Evolutionary conservation across 2,113 vertebrate species (phyloP), one percentile per base, ranked within the genome.

Genomic region (Mustela nigripes): DNA sequence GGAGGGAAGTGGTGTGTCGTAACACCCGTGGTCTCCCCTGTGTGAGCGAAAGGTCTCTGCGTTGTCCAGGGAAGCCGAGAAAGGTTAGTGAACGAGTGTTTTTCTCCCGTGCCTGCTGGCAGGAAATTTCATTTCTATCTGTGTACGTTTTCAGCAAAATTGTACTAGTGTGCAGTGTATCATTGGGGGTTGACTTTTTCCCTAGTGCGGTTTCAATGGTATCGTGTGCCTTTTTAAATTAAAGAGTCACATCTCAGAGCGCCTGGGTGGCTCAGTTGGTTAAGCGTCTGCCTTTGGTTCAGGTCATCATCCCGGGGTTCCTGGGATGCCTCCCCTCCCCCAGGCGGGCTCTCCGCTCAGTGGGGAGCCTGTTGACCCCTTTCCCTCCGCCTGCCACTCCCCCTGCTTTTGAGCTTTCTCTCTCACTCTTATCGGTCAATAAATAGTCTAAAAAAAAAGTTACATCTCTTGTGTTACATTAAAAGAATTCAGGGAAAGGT

Each of bases 51-150:
- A 24, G 24, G 4, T 4, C 45, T 60, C 84, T 48, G 21, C 19
- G 21, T 92, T 86, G 89, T 60, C 14, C 53, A 21, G 10, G 50
- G 33, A 63, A 60, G 79, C 93, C 62, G 62, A 39, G 74, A 93
- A 24, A 91, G 36, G 48, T 58, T 78, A 1, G 24, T 39, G 56
- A 5, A 56, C 60, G 33, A 62, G 18, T 87, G 16, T 48, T 92
- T 95, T 73, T 42, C 82, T n/a, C 53, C 85, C n/a, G 26, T 33
- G 21, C 36, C 81, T 71, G 50, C 33, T 31, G 69, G 84, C 81
- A 84, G 26, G 31, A 28, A 58, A 28, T 15, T 78, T 69, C 26
- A 36, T 24, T n/a, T 87, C 0, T 65, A 21, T 91, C 74, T 86
- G 50, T 53, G 10, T 73, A 63, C 16, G 0, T 81, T 92, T 4